Evolutionary conservation across 1,140 invertebrate species (phyloP).

Genomic region (Trachymyrmex cornetzi): DNA sequence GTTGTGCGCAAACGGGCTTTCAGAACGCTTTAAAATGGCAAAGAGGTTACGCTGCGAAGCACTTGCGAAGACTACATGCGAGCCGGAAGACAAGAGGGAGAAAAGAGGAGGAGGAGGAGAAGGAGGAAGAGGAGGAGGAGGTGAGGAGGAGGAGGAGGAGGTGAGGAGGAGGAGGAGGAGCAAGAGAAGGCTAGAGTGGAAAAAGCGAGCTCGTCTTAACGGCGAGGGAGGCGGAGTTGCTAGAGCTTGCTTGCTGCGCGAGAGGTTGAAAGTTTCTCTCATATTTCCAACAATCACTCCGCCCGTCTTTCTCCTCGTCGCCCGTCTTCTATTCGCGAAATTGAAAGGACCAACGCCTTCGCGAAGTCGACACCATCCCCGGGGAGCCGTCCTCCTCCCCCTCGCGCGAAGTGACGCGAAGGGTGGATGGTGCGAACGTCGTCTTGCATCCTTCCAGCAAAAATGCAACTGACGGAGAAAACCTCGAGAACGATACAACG

Average conservation of each 20-base stretch:
- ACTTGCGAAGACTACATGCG: conserved; percentile 71
- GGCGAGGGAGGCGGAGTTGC: conserved; percentile 38
- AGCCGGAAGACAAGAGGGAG: conserved; percentile 34
- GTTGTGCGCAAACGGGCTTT: conserved; percentile 59
- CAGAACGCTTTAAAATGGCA: conserved; percentile 73
- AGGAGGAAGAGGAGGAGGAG: not conserved
- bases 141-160: not conserved
- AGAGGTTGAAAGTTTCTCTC: conserved; percentile 74
- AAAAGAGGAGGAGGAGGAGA: not conserved
- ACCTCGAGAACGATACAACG: conserved; percentile 26
- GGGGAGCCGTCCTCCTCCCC: conserved; percentile 33
- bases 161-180: not conserved
- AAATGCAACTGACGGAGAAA: conserved; percentile 41
- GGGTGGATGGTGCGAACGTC: not conserved
- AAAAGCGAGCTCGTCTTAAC: conserved; percentile 70
- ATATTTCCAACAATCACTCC: conserved; percentile 75
- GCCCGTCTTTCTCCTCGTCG: conserved; percentile 33
- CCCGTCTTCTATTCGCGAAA: conserved; percentile 63
- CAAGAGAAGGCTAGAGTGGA: conserved; percentile 1
- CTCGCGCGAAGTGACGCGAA: conserved; percentile 4
- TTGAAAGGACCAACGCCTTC: conserved; percentile 73
- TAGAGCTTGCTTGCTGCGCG: conserved; percentile 42
- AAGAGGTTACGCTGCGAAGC: conserved; percentile 74
- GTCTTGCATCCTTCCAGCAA: conserved; percentile 1
- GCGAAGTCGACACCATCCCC: conserved; percentile 55